Conservation (phyloP, 1,140 invertebrate species). For the Glomeris maerens region DNA sequence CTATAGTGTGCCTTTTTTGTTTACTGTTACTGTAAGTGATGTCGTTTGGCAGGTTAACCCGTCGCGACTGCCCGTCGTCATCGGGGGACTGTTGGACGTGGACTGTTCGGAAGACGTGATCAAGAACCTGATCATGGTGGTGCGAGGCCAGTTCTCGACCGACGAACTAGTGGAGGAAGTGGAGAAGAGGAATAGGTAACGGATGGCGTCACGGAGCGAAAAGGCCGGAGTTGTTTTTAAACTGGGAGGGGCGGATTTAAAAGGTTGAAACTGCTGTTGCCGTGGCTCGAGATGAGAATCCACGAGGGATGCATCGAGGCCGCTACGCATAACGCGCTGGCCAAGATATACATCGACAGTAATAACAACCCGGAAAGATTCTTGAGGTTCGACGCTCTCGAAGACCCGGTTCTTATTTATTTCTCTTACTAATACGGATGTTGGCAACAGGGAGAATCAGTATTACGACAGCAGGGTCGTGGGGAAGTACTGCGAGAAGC, state of each 20-base stretch:
- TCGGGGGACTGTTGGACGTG: slow-evolving; percentile 92
- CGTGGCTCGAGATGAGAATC: slow-evolving; percentile 92
- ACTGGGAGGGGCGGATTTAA: slow-evolving; percentile 12
- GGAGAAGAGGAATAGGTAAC: slow-evolving; percentile 78
- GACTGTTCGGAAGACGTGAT: slow-evolving; percentile 99
- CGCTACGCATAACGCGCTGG: slow-evolving; percentile 96
- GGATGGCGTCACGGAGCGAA: too few relatives aligned
- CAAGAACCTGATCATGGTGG: slow-evolving; percentile 94
- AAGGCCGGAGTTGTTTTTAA: slow-evolving; percentile 6
- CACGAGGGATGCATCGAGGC: slow-evolving; percentile 94
- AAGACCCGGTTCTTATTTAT: slow-evolving; percentile 1
- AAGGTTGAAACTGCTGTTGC: slow-evolving; percentile 73
- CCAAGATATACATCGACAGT: slow-evolving; percentile 99
- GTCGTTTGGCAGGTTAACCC: slow-evolving; percentile 67
- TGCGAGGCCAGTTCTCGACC: slow-evolving; percentile 94
- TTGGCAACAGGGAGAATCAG: slow-evolving; percentile 55
- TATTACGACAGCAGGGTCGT: slow-evolving; percentile 93
- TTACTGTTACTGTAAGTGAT: slow-evolving; percentile 1
- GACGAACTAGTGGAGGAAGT: slow-evolving; percentile 98
- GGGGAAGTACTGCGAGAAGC: slow-evolving; percentile 98
- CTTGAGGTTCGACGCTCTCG: slow-evolving; percentile 49
- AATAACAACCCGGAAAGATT: slow-evolving; percentile 99
- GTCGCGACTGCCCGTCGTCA: slow-evolving; percentile 88
- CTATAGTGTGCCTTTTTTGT: background rate
- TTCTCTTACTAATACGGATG: too few relatives aligned